Evolutionary conservation across 2,888 invertebrate species (phyloP).

Genomic region (Dryomyza anilis): DNA sequence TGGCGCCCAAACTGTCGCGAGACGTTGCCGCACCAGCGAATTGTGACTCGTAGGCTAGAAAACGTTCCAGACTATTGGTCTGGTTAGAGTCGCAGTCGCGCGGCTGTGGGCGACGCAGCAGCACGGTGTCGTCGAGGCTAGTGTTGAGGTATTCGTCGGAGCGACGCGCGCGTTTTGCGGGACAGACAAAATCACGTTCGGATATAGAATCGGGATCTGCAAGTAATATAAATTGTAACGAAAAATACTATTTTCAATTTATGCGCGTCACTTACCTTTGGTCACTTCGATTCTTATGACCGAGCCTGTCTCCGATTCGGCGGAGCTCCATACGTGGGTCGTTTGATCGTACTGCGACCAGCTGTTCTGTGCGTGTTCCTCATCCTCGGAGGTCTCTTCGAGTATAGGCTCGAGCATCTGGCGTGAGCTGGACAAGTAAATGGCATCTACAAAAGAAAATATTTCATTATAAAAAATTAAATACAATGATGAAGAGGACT

Average conservation of each 20-base stretch:
- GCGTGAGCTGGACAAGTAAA: conserved; percentile 56
- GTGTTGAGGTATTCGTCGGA: conserved; percentile 58
- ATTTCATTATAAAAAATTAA: background rate
- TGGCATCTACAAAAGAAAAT: conserved; percentile 48
- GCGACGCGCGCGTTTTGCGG: conserved; percentile 74
- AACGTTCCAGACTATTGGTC: conserved; percentile 50
- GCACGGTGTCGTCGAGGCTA: conserved; percentile 45
- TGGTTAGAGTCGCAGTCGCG: conserved; percentile 33
- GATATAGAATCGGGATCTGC: conserved; percentile 63
- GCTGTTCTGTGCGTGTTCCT: conserved; percentile 55
- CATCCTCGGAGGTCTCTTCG: conserved; percentile 86
- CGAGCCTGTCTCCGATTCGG: conserved; percentile 81
- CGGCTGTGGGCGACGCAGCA: conserved; percentile 40
- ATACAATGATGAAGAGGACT: background rate
- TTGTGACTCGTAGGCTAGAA: conserved; percentile 45
- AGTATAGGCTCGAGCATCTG: conserved; percentile 79
- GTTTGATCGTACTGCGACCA: conserved; percentile 54
- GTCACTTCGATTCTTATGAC: conserved; percentile 73
- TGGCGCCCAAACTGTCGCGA: conserved; percentile 45
- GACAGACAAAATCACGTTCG: conserved; percentile 77
- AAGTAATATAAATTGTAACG: too few relatives aligned
- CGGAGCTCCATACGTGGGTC: conserved; percentile 62
- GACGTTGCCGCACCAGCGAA: background rate
- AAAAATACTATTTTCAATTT: too few relatives aligned
- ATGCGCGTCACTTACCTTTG: conserved; percentile 48